Base-by-base conservation (phyloP, 2,888 invertebrate genomes). In the Apodemia zela region DNA sequence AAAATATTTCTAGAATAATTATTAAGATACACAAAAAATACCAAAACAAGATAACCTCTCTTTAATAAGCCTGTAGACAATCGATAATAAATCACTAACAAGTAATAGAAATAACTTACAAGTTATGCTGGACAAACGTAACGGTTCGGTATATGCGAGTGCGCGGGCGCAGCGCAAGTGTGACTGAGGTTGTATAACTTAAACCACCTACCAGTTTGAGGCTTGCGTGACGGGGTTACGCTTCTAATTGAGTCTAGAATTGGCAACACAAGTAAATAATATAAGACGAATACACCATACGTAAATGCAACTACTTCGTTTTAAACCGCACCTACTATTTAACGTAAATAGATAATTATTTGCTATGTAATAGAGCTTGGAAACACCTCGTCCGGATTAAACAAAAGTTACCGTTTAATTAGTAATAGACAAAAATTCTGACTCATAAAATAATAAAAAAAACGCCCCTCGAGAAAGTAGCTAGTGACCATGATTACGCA, bases 131-230 rank as follows among this genome's bases (percentile, higher is more conserved):
- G 47, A 8, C 29, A 29, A 29, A 15, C 57, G 57, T 57, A 29
- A 57, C 29, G n/a, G 57, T 57, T 15, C 29, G 29, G 29, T 6
- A 47, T 17, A 45, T n/a, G 47, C 13, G 45, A 54, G 68, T 73
- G 79, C 76, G 74, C 79, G 65, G 61, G 73, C 78, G 77, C 76
- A 67, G 67, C 63, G 68, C 73, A 69, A 82, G 81, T 80, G 77
- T 71, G 45, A 35, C 45, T 63, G 57, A 57, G 57, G 74, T 79
- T 79, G 81, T 79, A 77, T 80, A 82, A 80, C 73, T 65, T 21
- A 59, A 72, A 71, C 59, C 63, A 69, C 67, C 66, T 67, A 66
- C 65, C 47, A 47, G 47, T 47, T 68, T 72, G 70, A 69, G 64
- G 61, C 72, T 73, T 73, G 75, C 69, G 76, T 76, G 65, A 61